Evolutionary conservation across 2,113 vertebrate species (phyloP), one percentile per base, ranked within the genome.

Genomic region (Hydrochoerus hydrochaeris): DNA sequence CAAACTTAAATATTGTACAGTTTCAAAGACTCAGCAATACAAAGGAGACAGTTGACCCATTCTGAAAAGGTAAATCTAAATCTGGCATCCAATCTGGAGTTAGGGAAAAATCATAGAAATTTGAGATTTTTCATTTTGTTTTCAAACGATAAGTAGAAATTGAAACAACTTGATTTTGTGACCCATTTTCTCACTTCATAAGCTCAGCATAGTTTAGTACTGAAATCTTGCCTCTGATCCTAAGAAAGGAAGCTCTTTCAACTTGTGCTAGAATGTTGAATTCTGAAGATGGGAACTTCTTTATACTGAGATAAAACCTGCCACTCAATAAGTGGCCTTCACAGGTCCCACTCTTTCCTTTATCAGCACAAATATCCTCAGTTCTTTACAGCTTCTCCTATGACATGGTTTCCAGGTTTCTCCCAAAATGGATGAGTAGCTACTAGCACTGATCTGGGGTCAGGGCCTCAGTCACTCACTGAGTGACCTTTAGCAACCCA

Each of bases 101-200:
- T 28, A 57, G 78, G 82, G 91, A 86, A 94, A 52, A 87, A 44
- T 44, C 9, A 4, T 49, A 83, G 46, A 16, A 89, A 91, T 62
- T 63, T 44, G 32, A 91, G 44, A 86, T 7, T 88, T 69, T 84
- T 78, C 4, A 41, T 62, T 85, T 87, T 93, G 4, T 62, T 91
- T 96, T 95, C 38, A 63, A 71, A 38, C 28, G 84, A 19, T 49
- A 90, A 96, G 9, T 83, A 88, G 46, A 95, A 89, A 84, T 85
- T 52, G 83, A 95, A 96, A 52, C 12, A 92, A 54, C 54, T 65
- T 96, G 38, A 1, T 75, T 62, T 83, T 86, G 60, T 63, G 28
- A 78, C 87, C 32, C 54, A 58, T 85, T 96, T 95, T 92, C 30
- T 90, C 26, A 69, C 3, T 3, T 88, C n/a, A 38, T 69, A 94